Base-by-base conservation (phyloP, 2,797 vertebrate species). In the Scleropages formosus region DNA sequence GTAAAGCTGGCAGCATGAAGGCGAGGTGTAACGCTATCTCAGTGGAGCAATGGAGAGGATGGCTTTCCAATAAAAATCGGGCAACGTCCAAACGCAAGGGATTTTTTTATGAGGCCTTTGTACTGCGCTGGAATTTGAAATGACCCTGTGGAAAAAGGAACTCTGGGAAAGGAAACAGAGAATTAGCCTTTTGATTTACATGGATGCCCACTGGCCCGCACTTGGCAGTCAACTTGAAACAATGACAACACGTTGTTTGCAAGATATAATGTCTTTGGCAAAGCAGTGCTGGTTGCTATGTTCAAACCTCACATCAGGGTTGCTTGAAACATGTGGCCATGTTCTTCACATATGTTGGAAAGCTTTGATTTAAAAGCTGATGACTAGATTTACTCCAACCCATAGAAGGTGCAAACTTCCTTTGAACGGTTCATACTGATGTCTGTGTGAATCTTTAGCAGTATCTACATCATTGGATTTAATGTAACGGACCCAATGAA, bases 21-120 rank as follows among this genome's bases (percentile, higher is more conserved):
- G 56, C 2, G 26, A 74, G 72, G 76, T 74, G 76, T 78, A 69
- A 74, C 53, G 46, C 46, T 27, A 68, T 78, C 71, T 53, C 64
- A 60, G 58, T 11, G 26, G 64, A 51, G 9, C 70, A 61, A 31
- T 65, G 56, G 66, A 22, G n/a, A 18, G 10, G 44, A 56, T 20
- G 63, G 64, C 56, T 22, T 74, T 69, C 56, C 56, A 74, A 74
- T 78, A 74, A 74, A 39, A 39, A 78, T 31, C 9, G 15, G 12
- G 12, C 20, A 39, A 24, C 56, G 53, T 74, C 64, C 44, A 78
- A 69, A 22, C 49, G 59, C 47, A 22, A 58, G 63, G 72, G 64
- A 44, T 65, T 7, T 26, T 62, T 67, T 68, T 68, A 46, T 18
- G 20, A n/a, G 27, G 46, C 56, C 51, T 66, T 77, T 67, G 70